Evolutionary conservation across 2,797 vertebrate genomes (phyloP).

Genomic region (Etheostoma nigrum): DNA sequence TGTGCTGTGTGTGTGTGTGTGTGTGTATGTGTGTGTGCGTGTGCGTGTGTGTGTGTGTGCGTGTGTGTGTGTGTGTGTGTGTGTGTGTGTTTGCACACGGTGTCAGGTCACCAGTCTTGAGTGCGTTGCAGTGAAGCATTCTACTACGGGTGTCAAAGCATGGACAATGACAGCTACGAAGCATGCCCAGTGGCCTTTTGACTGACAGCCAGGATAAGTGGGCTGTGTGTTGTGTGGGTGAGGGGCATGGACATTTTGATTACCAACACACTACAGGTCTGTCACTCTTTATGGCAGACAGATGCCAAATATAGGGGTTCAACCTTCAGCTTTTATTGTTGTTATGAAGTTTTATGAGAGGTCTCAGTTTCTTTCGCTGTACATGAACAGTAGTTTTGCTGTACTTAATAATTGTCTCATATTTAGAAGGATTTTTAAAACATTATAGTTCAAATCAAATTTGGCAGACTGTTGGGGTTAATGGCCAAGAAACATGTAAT

Average conservation of each 20-base stretch:
- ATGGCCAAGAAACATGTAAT: neutral
- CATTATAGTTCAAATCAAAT: too few relatives aligned
- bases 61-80: slow-evolving; percentile 15
- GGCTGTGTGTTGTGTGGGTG: slow-evolving; percentile 41
- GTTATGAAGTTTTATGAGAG: neutral
- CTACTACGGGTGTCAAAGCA: slow-evolving; percentile 55
- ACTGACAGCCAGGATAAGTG: slow-evolving; percentile 49
- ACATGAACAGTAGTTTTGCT: neutral
- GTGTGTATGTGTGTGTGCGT: too few relatives aligned
- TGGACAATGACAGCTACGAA: slow-evolving; percentile 55
- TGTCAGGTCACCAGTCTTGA: slow-evolving; percentile 61
- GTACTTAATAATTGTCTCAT: neutral
- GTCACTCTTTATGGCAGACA: neutral
- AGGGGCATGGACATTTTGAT: slow-evolving; percentile 4
- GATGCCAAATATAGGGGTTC: too few relatives aligned
- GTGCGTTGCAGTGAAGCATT: slow-evolving; percentile 50
- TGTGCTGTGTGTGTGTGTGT: slow-evolving; percentile 45
- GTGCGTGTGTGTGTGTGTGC: slow-evolving; percentile 9
- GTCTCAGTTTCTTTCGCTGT: neutral
- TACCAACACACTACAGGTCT: neutral
- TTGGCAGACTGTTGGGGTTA: too few relatives aligned
- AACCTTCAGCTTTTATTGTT: neutral
- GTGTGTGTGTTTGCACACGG: slow-evolving; percentile 35
- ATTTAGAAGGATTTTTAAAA: neutral
- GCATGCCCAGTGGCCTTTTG: slow-evolving; percentile 64